phyloP scores from a whole-genome alignment of 2,113 vertebrate genomes.

The Zosterops hypoxanthus region DNA sequence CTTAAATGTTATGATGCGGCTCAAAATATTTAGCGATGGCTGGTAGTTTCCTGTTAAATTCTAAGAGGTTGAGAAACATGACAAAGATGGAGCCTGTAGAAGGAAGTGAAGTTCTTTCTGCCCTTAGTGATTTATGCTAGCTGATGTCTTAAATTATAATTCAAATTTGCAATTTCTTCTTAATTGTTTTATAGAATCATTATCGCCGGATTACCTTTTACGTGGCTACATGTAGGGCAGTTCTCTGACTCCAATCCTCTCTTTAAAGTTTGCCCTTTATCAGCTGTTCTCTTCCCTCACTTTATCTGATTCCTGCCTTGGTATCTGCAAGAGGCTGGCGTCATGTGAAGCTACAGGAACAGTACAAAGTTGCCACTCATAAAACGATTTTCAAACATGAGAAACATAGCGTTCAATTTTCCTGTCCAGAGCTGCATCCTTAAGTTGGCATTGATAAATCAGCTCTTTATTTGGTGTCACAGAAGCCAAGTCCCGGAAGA shows the following conservation, averaged over 20 bases:
- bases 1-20: not conserved
- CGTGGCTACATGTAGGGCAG: not conserved
- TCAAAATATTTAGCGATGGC: not conserved
- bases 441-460: slow-evolving; percentile 46
- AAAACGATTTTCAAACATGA: slow-evolving; percentile 45
- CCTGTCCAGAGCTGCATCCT: slow-evolving; percentile 17
- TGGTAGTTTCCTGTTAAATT: not conserved
- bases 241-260: not conserved
- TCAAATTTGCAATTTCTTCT: slow-evolving; percentile 12
- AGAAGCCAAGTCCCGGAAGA: slow-evolving; percentile 5
- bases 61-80: not conserved
- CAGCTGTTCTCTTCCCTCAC: not conserved
- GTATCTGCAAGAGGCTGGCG: not conserved
- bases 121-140: not conserved
- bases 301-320: not conserved
- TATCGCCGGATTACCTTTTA: not conserved
- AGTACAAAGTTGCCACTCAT: not conserved
- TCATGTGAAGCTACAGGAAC: not conserved
- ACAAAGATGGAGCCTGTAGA: not conserved
- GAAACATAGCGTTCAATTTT: slow-evolving; percentile 41
- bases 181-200: not conserved
- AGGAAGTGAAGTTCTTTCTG: not conserved
- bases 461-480: not conserved
- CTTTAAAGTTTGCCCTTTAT: not conserved
- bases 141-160: not conserved